These are phyloP conservation scores for Thalpophila matura DNA, from an alignment of 2,888 invertebrate genomes.

Conservation along the genomic window DNA sequence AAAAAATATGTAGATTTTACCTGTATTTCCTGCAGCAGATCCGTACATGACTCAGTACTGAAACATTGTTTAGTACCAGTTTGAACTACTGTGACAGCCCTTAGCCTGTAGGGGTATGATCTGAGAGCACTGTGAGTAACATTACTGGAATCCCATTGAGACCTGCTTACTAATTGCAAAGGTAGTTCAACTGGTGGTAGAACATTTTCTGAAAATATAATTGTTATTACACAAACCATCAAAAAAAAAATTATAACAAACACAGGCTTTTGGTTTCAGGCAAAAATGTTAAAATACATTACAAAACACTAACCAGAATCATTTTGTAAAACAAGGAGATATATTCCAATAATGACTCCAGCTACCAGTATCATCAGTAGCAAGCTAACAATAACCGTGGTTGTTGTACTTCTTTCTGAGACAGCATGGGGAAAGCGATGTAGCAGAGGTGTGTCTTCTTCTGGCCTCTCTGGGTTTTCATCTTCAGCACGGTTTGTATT, in stretches of 20 bases:
- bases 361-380: constrained; percentile 74
- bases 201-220: constrained; percentile 75
- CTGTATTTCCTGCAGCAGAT: constrained; percentile 80
- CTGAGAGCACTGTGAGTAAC: constrained; percentile 19
- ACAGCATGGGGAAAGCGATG: constrained; percentile 66
- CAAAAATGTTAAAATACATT: not conserved
- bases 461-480: constrained; percentile 36
- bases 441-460: constrained; percentile 77
- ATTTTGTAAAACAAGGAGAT: constrained; percentile 79
- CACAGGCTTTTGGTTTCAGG: too few relatives aligned
- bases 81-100: constrained; percentile 81
- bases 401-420: constrained; percentile 57
- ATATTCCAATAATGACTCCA: constrained; percentile 81
- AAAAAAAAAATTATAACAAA: not conserved
- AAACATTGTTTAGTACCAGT: constrained; percentile 81
- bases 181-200: constrained; percentile 76
- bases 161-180: constrained; percentile 69
- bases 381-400: constrained; percentile 70
- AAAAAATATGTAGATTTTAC: constrained; percentile 64
- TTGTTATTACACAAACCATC: not conserved
- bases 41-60: constrained; percentile 71
- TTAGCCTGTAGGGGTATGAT: constrained; percentile 62
- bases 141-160: constrained; percentile 67
- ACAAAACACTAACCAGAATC: constrained; percentile 72
- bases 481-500: constrained; percentile 69